Base-by-base conservation (phyloP, 2,113 vertebrate species). In the Archilochus colubris region DNA sequence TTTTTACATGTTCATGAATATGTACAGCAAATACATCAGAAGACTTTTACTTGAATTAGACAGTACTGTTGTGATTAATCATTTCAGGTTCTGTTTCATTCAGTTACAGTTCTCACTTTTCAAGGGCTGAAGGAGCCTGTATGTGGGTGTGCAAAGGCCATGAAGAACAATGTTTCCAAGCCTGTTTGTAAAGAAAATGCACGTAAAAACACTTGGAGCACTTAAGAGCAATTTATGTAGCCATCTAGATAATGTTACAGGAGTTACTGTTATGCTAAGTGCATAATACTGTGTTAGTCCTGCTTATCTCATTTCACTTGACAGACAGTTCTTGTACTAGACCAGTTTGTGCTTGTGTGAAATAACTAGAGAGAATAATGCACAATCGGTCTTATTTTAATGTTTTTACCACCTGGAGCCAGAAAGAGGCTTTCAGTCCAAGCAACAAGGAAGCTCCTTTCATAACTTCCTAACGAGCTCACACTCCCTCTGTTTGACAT, bases 341-440 rank as follows among this genome's bases (percentile, higher is more conserved):
- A 92, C 78, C 77, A 92, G 81, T 76, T 86, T 0, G 1, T 68
- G 48, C 80, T 88, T 57, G 63, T 79, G 85, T 57, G 59, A 94
- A 96, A 94, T 48, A 79, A 93, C 54, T 8, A 61, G 62, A 16
- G 50, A 51, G 76, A 80, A 77, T 62, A 89, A 74, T 64, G 50
- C 33, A 79, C 81, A 55, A 67, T 75, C 7, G 1, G 38, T 55
- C 85, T 89, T 81, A 53, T 84, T 90, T 86, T 69, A 75, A 89
- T 84, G 54, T 57, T 94, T 92, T 91, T 89, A 50, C 86, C 91
- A 94, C 95, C 93, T 95, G 92, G 83, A 96, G 72, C 58, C 74
- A 93, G 51, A 78, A 82, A 74, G 22, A 38, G 51, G 48, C 48
- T 79, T 84, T 82, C 84, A 87, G 57, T 44, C 46, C 50, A 69